These are phyloP conservation scores for Melangyna quadrimaculata DNA, from an alignment of 2,888 invertebrate genomes.

Conservation along the genomic window DNA sequence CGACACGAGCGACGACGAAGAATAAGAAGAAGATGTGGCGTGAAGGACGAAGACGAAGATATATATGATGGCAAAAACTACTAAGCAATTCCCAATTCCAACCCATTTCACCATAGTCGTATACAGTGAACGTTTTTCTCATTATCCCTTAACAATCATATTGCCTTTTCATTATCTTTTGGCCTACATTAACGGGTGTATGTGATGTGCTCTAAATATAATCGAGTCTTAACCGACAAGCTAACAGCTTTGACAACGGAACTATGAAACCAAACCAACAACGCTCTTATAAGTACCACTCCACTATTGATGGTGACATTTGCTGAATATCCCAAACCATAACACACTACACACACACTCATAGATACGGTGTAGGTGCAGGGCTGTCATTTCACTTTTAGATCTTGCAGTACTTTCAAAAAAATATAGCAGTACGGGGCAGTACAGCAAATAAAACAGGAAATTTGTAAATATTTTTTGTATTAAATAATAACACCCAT, in stretches of 20 bases:
- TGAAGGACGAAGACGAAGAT: background rate
- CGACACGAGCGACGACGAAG: background rate
- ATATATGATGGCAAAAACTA: background rate
- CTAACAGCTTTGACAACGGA: conserved; percentile 48
- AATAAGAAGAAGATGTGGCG: background rate
- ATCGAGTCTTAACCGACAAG: conserved; percentile 1
- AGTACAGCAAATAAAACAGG: too few relatives aligned
- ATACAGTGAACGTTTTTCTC: conserved; percentile 56
- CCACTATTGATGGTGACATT: conserved; percentile 49
- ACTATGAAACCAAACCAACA: conserved; percentile 36
- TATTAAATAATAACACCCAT: too few relatives aligned
- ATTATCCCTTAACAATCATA: conserved; percentile 59
- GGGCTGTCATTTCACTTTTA: too few relatives aligned
- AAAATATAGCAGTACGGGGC: too few relatives aligned
- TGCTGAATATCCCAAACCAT: conserved; percentile 40
- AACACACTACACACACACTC: background rate
- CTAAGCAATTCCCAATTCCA: background rate
- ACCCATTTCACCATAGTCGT: background rate
- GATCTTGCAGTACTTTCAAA: too few relatives aligned
- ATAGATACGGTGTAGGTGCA: background rate
- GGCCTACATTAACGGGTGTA: conserved; percentile 52
- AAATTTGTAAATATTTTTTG: too few relatives aligned
- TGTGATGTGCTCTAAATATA: background rate
- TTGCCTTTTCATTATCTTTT: conserved; percentile 59
- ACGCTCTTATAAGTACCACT: conserved; percentile 52